These are phyloP conservation scores for Lamellibrachia luymesi DNA, from an alignment of 1,140 invertebrate species.

Conservation along the genomic window DNA sequence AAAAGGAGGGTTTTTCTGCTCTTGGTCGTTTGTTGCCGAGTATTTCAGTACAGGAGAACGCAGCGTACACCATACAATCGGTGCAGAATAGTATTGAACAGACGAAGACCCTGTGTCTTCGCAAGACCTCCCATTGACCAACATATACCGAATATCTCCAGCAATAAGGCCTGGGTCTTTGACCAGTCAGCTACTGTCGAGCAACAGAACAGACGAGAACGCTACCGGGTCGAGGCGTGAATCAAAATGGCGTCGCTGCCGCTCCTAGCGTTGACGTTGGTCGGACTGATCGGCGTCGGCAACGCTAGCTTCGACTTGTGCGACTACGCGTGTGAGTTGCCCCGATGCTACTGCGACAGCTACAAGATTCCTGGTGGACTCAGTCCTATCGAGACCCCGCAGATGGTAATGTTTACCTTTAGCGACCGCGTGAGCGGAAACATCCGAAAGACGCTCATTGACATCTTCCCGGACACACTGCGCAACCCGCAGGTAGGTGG, in stretches of 20 bases:
- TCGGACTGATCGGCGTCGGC: not conserved
- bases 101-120: not conserved
- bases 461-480: constrained; percentile 8
- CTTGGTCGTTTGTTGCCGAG: not conserved
- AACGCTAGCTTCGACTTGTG: not conserved
- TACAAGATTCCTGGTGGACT: constrained; percentile 72
- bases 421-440: constrained; percentile 96
- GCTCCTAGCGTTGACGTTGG: not conserved
- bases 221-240: not conserved
- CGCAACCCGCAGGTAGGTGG: not conserved
- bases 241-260: not conserved
- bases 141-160: not conserved
- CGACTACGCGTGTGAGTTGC: not conserved
- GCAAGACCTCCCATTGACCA: not conserved
- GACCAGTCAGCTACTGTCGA: not conserved
- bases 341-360: not conserved
- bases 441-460: constrained; percentile 51
- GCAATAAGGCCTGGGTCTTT: not conserved
- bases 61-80: too few relatives aligned
- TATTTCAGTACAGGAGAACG: too few relatives aligned
- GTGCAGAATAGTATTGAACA: not conserved
- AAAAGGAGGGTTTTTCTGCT: not conserved
- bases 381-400: constrained; percentile 62
- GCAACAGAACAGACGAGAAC: not conserved
- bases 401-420: constrained; percentile 96